Base-by-base conservation (phyloP, 2,113 vertebrate species). In the Eolophus roseicapilla region DNA sequence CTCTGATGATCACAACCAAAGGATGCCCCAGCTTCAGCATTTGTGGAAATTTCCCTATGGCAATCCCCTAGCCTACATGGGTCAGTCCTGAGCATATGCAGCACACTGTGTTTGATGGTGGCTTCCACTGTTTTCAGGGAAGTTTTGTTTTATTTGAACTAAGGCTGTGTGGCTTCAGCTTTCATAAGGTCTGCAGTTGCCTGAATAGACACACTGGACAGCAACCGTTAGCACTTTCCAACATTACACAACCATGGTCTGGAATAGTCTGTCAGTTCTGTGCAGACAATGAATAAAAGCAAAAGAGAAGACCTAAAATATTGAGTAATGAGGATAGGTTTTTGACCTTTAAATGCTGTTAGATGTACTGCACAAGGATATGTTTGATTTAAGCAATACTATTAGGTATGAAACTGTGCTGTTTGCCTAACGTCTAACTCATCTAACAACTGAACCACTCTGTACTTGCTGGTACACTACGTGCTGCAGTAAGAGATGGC, bases 321-420 rank as follows among this genome's bases (percentile, higher is more conserved):
- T 3, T 41, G 87, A 88, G 70, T 46, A 85, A 82, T 8, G 49
- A 94, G 53, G 70, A 49, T 7, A 18, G 20, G 53, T 35, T 82
- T 94, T 88, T 95, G 93, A 94, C 94, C 93, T 93, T 92, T 94
- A 82, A 89, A 77, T 65, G 94, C 84, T 77, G 78, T 47, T 91
- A 76, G 69, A 85, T 53, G 70, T 81, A 67, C 62, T 69, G 82
- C 87, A 82, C 0, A 4, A 82, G 71, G 67, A 23, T 73, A 57
- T 39, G 62, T 87, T 89, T 84, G 74, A 91, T 81, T 95, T 81
- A 85, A 89, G 81, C 0, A 4, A 49, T n/a, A 46, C 44, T 65
- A 25, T 31, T 29, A 79, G 60, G 57, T 60, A 75, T 13, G 39
- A 84, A 93, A 71, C 27, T 3, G 70, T 14, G 44, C 49, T 82